Percentiles rank a stretch among this genome's conserved stretches.
phyloP scores from a whole-genome alignment of 2,797 vertebrate genomes.

The Tragelaphus eurycerus region DNA sequence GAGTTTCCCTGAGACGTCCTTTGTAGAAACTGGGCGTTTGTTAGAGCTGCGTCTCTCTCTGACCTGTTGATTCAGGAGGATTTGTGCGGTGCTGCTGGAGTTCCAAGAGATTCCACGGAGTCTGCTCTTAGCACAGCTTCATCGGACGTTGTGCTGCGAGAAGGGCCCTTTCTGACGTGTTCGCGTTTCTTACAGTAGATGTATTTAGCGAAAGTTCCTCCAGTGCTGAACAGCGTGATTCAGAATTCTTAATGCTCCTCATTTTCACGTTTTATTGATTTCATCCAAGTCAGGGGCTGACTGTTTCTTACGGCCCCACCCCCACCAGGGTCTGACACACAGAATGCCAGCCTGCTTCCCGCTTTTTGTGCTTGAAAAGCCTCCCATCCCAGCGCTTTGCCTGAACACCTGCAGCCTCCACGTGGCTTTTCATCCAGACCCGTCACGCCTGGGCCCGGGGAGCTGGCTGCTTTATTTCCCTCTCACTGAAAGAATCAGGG shows the following conservation, averaged over 20 bases:
- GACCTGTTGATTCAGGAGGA: neutral
- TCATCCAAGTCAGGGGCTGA: neutral
- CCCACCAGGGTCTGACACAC: neutral
- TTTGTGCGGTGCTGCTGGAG: neutral
- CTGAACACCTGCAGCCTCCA: neutral
- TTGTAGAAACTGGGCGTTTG: neutral
- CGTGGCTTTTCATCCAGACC: neutral
- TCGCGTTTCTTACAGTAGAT: fast-evolving
- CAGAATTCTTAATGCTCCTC: no score
- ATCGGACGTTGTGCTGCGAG: fast-evolving
- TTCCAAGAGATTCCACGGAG: neutral
- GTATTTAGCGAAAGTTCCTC: neutral
- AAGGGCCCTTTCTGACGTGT: neutral
- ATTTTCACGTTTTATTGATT: neutral
- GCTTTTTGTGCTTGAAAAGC: neutral
- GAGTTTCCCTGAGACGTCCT: neutral
- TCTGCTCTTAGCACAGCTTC: neutral
- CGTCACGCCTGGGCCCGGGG: fast-evolving
- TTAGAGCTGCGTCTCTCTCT: neutral
- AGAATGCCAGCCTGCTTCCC: neutral
- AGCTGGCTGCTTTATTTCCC: neutral
- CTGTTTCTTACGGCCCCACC: neutral
- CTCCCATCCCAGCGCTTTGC: fast-evolving
- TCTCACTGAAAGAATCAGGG: neutral
- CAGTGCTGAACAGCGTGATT: fast-evolving